Percentiles rank a stretch among this genome's conserved stretches.
These are phyloP conservation scores for Zaprionus inermis DNA, from an alignment of 1,140 invertebrate species.

Conservation along the genomic window DNA sequence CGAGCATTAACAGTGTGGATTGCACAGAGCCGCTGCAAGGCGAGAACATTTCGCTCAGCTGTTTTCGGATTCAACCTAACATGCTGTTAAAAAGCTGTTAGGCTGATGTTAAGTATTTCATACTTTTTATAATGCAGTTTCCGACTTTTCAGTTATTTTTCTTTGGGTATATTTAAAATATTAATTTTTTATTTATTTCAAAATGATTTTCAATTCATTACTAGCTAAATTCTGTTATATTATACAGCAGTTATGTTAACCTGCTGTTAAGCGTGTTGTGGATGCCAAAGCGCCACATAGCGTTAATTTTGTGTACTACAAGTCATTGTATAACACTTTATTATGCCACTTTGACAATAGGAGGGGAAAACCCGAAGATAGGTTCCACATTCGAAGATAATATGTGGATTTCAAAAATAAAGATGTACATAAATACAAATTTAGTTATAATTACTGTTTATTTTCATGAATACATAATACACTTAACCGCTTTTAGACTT, in stretches of 20 bases:
- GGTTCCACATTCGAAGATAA: no score
- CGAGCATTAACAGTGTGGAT: not conserved
- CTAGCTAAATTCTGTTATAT: not conserved
- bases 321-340: not conserved
- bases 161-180: not conserved
- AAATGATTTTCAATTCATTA: no score
- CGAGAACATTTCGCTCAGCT: slow-evolving; percentile 1
- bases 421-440: not conserved
- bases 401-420: not conserved
- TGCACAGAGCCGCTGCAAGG: not conserved
- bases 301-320: not conserved
- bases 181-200: not conserved
- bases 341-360: not conserved
- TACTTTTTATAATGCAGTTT: not conserved
- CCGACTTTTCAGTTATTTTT: not conserved
- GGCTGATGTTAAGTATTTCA: not conserved
- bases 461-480: not conserved
- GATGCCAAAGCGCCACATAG: not conserved
- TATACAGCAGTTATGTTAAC: not conserved
- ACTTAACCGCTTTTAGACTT: slow-evolving; percentile 9
- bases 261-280: slow-evolving; percentile 2
- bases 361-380: not conserved
- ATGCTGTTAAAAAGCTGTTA: slow-evolving; percentile 2
- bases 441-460: not conserved
- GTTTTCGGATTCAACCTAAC: not conserved